Evolutionary conservation across 2,113 vertebrate genomes (phyloP).

Genomic region (Speoplatyrhinus poulsoni): DNA sequence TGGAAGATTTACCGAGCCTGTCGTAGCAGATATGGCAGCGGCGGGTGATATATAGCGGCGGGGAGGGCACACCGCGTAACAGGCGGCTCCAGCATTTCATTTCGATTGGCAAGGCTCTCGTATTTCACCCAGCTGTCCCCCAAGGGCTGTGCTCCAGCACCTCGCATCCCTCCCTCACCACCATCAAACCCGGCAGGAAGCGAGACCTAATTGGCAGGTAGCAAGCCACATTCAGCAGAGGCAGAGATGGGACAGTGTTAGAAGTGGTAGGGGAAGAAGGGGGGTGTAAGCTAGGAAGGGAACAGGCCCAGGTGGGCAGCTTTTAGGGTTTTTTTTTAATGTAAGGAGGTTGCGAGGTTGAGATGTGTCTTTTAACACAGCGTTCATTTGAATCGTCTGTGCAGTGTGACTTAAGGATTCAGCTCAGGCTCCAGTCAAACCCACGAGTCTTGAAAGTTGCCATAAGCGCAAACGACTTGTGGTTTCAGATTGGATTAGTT

Average conservation of each 20-base stretch:
- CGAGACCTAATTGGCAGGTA: constrained; percentile 53
- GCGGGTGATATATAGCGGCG: constrained; percentile 54
- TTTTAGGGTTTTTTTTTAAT: background rate
- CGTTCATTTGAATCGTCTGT: background rate
- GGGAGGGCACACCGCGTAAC: constrained; percentile 38
- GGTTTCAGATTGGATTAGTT: background rate
- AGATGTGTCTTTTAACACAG: background rate
- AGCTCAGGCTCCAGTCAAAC: background rate
- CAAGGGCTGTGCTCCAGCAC: constrained; percentile 40
- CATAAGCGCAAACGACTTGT: background rate
- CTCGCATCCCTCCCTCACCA: constrained; percentile 58
- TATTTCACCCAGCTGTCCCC: constrained; percentile 61
- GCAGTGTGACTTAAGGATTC: background rate
- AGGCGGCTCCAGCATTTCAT: constrained; percentile 62
- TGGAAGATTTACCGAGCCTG: constrained; percentile 63
- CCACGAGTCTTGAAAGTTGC: background rate
- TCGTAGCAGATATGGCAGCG: constrained; percentile 47
- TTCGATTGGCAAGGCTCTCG: constrained; percentile 59
- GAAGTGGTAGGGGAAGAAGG: background rate
- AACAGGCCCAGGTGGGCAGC: background rate
- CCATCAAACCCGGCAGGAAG: constrained; percentile 41
- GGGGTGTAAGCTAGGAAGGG: background rate
- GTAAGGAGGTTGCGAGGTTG: background rate
- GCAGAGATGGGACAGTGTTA: constrained; percentile 16
- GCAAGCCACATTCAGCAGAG: constrained; percentile 37